Evolutionary conservation across 1,140 invertebrate genomes (phyloP).

Genomic region (Drosophila ananassae): DNA sequence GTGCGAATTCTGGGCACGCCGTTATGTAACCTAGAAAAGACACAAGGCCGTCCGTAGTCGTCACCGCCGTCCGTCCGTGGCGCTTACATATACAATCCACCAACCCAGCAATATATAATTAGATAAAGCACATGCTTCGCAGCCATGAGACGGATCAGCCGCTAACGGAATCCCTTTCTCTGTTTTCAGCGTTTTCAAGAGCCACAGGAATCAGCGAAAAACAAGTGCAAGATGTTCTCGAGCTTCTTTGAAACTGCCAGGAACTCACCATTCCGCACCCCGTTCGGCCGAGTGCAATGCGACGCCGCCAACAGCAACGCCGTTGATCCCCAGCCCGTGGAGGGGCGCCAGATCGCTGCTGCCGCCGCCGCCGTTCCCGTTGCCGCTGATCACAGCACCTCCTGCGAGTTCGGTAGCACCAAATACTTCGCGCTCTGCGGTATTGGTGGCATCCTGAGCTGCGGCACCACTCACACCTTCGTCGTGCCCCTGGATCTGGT

Average conservation of each 20-base stretch:
- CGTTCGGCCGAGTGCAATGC: slow-evolving; percentile 87
- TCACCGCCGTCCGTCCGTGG: slow-evolving; percentile 2
- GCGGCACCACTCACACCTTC: slow-evolving; percentile 93
- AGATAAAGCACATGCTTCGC: slow-evolving; percentile 46
- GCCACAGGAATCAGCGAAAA: slow-evolving; percentile 11
- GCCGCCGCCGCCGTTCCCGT: slow-evolving; percentile 85
- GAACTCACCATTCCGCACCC: slow-evolving; percentile 89
- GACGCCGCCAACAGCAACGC: slow-evolving; percentile 82
- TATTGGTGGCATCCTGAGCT: slow-evolving; percentile 96
- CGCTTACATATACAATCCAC: slow-evolving; percentile 46
- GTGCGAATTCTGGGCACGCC: slow-evolving; percentile 37
- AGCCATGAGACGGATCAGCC: slow-evolving; percentile 15
- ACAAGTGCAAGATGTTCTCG: slow-evolving; percentile 86
- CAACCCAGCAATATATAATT: slow-evolving; percentile 41
- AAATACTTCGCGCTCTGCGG: slow-evolving; percentile 98
- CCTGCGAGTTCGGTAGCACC: slow-evolving; percentile 96
- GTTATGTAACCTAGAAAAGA: slow-evolving; percentile 74
- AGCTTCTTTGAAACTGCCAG: slow-evolving; percentile 89
- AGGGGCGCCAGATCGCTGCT: slow-evolving; percentile 85
- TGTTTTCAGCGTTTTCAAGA: slow-evolving; percentile 26
- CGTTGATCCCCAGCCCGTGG: slow-evolving; percentile 83
- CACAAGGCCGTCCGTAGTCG: neutral
- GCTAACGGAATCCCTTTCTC: slow-evolving; percentile 4
- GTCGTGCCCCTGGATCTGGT: slow-evolving; percentile 98
- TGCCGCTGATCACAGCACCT: slow-evolving; percentile 85